Percentiles rank a stretch among this genome's conserved stretches.
phyloP scores from a whole-genome alignment of 2,888 invertebrate genomes.

The Anthoptus insignis region DNA sequence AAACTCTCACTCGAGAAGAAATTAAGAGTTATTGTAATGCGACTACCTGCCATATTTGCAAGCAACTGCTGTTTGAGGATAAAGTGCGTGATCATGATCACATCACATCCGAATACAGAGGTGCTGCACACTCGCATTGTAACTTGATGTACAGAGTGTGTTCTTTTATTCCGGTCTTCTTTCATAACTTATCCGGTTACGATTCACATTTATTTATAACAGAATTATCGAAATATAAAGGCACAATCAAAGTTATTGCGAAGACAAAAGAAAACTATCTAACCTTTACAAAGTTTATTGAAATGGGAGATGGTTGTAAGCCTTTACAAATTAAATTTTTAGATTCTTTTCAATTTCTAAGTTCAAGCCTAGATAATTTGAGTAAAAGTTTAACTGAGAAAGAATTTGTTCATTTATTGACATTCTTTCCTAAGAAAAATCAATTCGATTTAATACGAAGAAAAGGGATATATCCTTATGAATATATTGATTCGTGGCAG shows the following conservation, averaged over 20 bases:
- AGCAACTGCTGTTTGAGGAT: too few species aligned
- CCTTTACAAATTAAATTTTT: neutral
- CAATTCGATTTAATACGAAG: neutral
- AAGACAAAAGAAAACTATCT: neutral
- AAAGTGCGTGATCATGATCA: too few species aligned
- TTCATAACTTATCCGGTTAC: neutral
- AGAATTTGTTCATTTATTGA: neutral
- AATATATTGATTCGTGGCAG: slow-evolving; percentile 41
- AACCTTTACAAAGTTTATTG: neutral
- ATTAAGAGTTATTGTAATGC: neutral
- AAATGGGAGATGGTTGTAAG: neutral
- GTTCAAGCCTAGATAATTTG: neutral
- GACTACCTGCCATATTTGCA: too few species aligned
- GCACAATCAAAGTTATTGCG: neutral
- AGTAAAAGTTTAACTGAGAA: slow-evolving; percentile 1
- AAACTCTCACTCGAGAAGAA: neutral
- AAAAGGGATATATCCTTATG: slow-evolving; percentile 41
- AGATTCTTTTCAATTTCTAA: neutral
- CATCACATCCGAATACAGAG: too few species aligned
- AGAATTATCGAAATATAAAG: neutral
- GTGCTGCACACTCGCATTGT: too few species aligned
- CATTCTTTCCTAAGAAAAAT: neutral
- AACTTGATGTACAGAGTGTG: neutral
- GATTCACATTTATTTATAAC: neutral
- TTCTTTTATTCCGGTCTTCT: neutral